A percentile compares a stretch with the other conserved stretches of the same genome.
These are phyloP conservation scores for Acheta domesticus DNA, from an alignment of 2,888 invertebrate genomes.

Conservation along the genomic window DNA sequence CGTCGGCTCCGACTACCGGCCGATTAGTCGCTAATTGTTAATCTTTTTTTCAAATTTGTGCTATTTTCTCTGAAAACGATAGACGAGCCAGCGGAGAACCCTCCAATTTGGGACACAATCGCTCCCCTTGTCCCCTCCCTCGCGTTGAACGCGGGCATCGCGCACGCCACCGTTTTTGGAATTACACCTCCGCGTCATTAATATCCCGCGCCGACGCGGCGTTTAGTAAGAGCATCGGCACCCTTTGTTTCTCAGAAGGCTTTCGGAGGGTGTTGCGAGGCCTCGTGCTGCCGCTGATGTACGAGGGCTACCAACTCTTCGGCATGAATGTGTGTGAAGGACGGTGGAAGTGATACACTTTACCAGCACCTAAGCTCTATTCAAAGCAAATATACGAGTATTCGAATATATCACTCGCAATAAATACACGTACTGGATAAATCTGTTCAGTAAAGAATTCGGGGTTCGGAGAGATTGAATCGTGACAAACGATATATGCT, in stretches of 20 bases:
- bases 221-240: neutral
- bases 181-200: neutral
- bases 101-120: neutral
- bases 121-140: neutral
- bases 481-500: too few species aligned
- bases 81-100: neutral
- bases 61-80: conserved; percentile 4
- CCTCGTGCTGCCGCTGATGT: too few species aligned
- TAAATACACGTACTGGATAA: too few species aligned
- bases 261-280: neutral
- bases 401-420: too few species aligned
- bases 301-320: too few species aligned
- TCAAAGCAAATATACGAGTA: too few species aligned
- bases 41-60: neutral
- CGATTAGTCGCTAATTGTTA: conserved; percentile 1
- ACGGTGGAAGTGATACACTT: too few species aligned
- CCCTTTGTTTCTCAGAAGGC: neutral
- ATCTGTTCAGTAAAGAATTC: too few species aligned
- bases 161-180: neutral
- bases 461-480: too few species aligned
- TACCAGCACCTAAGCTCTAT: too few species aligned
- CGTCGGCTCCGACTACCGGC: neutral
- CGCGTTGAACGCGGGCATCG: neutral
- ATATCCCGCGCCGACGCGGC: neutral
- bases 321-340: too few species aligned